Evolutionary conservation across 2,888 invertebrate genomes (phyloP), one percentile per base, ranked within the genome.

Genomic region (Drosophila nigritarsus): DNA sequence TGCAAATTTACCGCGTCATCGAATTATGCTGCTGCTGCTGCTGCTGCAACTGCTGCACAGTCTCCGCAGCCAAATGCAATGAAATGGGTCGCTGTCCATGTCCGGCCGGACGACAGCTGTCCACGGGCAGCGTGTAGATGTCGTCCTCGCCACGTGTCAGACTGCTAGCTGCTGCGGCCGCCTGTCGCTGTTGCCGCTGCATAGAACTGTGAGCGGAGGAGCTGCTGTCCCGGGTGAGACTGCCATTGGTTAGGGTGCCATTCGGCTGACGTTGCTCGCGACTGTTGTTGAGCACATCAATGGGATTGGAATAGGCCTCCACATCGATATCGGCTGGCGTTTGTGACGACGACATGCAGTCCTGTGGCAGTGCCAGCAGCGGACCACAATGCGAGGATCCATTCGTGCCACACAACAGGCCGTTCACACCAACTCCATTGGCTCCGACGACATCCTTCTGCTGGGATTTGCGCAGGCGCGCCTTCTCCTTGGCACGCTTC

Each of bases 401-500:
- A 13, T 65, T 88, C 20, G 78, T 89, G 75, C 87, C 82, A 38
- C 87, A 90, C 6, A 84, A 58, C 59, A 83, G 55, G n/a, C 73
- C 69, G 50, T 71, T 87, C 2, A 32, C 64, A 1, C 65, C 82
- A 3, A 32, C 59, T 0, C 65, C 82, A 3, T 67, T 71, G 1
- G 89, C 40, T 83, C 88, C 58, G 83, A 90, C 73, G 93, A 94
- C 82, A 3, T 92, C 92, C 55, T 91, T 92, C 30, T 91, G 93
- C 75, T 93, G 94, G 78, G 94, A 94, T 34, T 95, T 95, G 87
- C 95, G 95, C 81, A 95, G 94, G 66, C 95, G 94, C 18, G 96
- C 96, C 82, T 95, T 94, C 89, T 96, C 96, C 82, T 95, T 94
- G 9, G 96, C 96, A 74, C 96, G 94, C 84, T 95, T 95, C 2